A percentile compares a stretch with the other conserved stretches of the same genome.
phyloP scores from a whole-genome alignment of 1,140 invertebrate genomes.

The Bombus huntii region DNA sequence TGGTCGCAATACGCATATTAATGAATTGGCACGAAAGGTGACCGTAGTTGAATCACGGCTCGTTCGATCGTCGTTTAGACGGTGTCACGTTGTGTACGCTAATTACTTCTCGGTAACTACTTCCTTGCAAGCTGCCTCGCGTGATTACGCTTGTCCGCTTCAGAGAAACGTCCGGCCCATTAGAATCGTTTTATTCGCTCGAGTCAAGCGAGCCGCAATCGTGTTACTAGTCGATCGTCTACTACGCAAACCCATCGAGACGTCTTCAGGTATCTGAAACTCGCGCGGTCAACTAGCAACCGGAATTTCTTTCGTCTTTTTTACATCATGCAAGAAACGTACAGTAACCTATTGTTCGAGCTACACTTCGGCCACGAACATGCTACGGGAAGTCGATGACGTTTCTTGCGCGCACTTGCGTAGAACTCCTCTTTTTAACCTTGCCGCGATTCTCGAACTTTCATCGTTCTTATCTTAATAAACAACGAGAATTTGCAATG shows the following conservation, averaged over 20 bases:
- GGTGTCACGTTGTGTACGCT: conserved; percentile 59
- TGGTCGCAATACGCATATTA: conserved; percentile 43
- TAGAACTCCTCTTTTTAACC: neutral
- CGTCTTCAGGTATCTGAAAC: conserved; percentile 58
- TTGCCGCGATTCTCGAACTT: too few relatives aligned
- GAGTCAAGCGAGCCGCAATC: conserved; percentile 34
- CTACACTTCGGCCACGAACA: neutral
- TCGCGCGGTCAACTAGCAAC: conserved; percentile 36
- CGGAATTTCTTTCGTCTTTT: conserved; percentile 43
- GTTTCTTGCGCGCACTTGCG: conserved; percentile 20
- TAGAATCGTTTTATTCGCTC: conserved; percentile 67
- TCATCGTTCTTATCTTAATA: too few relatives aligned
- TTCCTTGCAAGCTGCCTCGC: conserved; percentile 52
- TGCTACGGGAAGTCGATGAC: conserved; percentile 32
- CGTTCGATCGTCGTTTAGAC: conserved; percentile 43
- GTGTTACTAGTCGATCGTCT: conserved; percentile 19
- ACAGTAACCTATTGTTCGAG: conserved; percentile 47
- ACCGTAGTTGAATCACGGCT: conserved; percentile 21
- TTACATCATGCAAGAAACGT: conserved; percentile 26
- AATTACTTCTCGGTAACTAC: conserved; percentile 66
- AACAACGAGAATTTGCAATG: too few relatives aligned
- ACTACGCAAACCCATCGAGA: neutral
- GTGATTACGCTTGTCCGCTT: conserved; percentile 56
- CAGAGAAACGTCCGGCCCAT: conserved; percentile 63
- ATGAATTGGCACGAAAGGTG: conserved; percentile 31